These are phyloP conservation scores for Onychomys leucogaster DNA, from an alignment of 2,797 vertebrate species.

Conservation along the genomic window DNA sequence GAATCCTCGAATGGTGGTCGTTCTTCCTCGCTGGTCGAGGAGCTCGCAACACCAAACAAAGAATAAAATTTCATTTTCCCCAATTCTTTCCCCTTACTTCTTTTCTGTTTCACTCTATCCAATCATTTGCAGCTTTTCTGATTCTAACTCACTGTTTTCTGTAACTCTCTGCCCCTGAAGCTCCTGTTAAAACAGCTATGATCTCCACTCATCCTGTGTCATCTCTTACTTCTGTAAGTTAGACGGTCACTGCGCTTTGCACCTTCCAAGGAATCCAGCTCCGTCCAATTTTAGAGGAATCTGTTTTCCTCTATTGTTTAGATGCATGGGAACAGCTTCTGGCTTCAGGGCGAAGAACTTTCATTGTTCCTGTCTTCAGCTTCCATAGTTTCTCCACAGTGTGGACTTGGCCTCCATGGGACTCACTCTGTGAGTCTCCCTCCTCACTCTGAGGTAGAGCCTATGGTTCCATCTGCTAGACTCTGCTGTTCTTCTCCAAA, in stretches of 20 bases:
- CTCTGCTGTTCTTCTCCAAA: not conserved
- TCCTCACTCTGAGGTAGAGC: not conserved
- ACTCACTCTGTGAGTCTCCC: not conserved
- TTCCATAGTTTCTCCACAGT: not conserved
- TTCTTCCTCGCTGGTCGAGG: too few species aligned
- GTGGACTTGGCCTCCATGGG: not conserved
- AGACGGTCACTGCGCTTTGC: not conserved
- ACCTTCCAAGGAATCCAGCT: not conserved
- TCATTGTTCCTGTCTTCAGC: not conserved
- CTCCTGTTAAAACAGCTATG: not conserved
- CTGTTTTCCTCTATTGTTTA: not conserved
- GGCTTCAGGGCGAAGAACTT: not conserved
- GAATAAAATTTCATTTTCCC: not conserved
- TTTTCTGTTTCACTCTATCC: slow-evolving; percentile 8
- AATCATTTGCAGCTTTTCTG: not conserved
- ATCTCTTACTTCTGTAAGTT: not conserved
- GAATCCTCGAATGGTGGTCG: too few species aligned
- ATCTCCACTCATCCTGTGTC: not conserved
- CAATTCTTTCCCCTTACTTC: not conserved
- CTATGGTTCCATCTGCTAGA: not conserved
- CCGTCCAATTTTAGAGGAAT: not conserved
- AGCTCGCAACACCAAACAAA: not conserved
- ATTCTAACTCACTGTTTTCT: not conserved
- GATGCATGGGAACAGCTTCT: not conserved
- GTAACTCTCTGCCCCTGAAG: not conserved